Evolutionary conservation across 2,888 invertebrate species (phyloP), one percentile per base, ranked within the genome.

Genomic region (Tenthredo amoena): DNA sequence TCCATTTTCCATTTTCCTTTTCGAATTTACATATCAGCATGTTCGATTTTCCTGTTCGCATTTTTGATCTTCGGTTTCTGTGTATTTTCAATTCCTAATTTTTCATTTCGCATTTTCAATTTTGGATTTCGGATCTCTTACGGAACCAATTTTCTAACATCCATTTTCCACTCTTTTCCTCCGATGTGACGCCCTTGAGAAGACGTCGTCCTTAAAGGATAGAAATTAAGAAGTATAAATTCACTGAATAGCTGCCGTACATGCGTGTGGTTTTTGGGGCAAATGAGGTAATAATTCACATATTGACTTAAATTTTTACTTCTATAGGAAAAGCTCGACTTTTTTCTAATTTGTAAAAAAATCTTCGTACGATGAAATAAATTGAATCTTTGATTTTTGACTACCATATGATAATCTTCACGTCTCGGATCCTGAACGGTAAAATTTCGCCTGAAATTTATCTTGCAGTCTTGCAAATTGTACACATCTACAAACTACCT

Each of bases 221-320:
- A 43, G 43, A 21, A 72, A 72, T 72, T 72, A 72, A 72, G 72
- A 43, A 72, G n/a, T 43, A 72, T 72, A 72, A 72, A 72, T 72
- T 21, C 10, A 40, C n/a, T 10, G 21, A 21, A 68, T 68, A 34
- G 31, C 65, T 31, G 21, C 68, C 47, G 31, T 3, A 26, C 9
- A 26, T 26, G 1, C 12, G 10, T 12, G 2, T 26, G 26, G 26
- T 15, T 26, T 12, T 65, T 26, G 26, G 65, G 31, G 12, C 47
- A 47, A 47, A 47, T 47, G 15, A 47, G 47, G 15, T 47, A 47
- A 50, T 50, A 50, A 50, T 50, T 18, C 65, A 65, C 31, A 31
- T 18, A 65, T 26, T 3, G 50, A n/a, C 18, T 50, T 50, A 18
- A n/a, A 55, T n/a, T 55, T 6, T n/a, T 7, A n/a, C 55, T n/a